phyloP scores from a whole-genome alignment of 2,797 vertebrate genomes.

The Notolabrus celidotus region DNA sequence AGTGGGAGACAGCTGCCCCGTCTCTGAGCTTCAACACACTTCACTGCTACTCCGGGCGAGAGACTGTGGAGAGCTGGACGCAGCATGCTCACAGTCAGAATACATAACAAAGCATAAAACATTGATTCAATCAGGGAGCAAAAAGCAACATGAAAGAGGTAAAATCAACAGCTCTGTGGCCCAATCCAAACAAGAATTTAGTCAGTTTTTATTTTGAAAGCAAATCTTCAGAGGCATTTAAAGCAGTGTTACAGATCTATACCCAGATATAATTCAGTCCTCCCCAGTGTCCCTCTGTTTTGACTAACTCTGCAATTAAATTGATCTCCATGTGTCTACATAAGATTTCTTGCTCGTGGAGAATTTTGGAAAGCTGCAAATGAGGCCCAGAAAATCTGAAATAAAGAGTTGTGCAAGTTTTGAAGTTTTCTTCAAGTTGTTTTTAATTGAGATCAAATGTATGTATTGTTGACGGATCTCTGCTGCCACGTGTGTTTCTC shows the following conservation, averaged over 20 bases:
- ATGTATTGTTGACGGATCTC: too few relatives aligned
- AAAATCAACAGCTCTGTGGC: conserved; percentile 45
- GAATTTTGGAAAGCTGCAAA: not conserved
- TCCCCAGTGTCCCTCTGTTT: not conserved
- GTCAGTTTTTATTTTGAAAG: conserved; percentile 32
- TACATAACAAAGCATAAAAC: conserved; percentile 66
- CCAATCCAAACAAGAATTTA: conserved; percentile 48
- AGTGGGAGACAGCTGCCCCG: conserved; percentile 51
- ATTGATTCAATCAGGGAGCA: conserved; percentile 67
- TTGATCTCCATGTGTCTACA: not conserved
- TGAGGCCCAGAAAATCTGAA: not conserved
- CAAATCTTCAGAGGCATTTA: conserved; percentile 4
- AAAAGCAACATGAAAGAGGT: conserved; percentile 63
- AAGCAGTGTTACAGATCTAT: conserved; percentile 8
- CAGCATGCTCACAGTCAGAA: conserved; percentile 55
- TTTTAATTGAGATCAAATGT: not conserved
- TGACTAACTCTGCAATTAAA: not conserved
- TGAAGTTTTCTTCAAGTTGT: not conserved
- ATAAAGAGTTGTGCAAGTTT: not conserved
- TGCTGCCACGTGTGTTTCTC: too few relatives aligned
- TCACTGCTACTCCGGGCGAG: conserved; percentile 10
- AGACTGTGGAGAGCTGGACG: conserved; percentile 32
- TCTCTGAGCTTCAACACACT: conserved; percentile 52
- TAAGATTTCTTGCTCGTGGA: not conserved
- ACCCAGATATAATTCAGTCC: not conserved